Evolutionary conservation across 2,797 vertebrate genomes (phyloP).

Genomic region (Thunnus albacares): DNA sequence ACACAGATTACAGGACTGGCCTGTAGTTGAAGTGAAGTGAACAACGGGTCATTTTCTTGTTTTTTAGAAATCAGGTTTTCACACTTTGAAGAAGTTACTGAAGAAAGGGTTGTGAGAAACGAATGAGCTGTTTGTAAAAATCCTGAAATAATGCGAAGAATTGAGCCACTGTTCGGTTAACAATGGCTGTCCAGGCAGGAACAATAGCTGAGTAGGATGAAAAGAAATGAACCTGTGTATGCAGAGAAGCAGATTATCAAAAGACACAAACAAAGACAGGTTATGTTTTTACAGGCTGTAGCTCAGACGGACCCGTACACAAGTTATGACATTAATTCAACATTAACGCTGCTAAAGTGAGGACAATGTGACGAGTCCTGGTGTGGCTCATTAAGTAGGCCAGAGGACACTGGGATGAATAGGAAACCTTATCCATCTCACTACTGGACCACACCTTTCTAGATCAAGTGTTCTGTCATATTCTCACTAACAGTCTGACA

Average conservation of each 20-base stretch:
- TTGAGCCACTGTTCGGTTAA: not conserved
- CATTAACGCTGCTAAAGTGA: conserved; percentile 8
- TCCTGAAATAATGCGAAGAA: not conserved
- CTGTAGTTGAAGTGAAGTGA: not conserved
- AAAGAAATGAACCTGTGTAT: not conserved
- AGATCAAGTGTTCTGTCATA: conserved; percentile 63
- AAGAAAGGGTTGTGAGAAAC: not conserved
- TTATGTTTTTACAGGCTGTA: not conserved
- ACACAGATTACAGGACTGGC: conserved; percentile 26
- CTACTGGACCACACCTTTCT: conserved; percentile 74
- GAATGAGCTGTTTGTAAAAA: not conserved
- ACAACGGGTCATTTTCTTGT: not conserved
- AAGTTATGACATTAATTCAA: not conserved
- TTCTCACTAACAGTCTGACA: not conserved
- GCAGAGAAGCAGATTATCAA: not conserved
- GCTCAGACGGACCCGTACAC: not conserved
- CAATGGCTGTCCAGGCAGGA: not conserved
- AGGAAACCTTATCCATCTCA: conserved; percentile 75
- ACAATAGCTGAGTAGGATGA: not conserved
- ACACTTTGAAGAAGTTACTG: not conserved
- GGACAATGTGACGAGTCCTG: conserved; percentile 3
- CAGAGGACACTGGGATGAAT: conserved; percentile 70
- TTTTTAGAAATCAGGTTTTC: not conserved
- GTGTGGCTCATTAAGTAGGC: conserved; percentile 47
- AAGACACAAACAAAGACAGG: not conserved